phyloP scores from a whole-genome alignment of 2,888 invertebrate genomes.

The Hermaeophaga mercurialis region DNA sequence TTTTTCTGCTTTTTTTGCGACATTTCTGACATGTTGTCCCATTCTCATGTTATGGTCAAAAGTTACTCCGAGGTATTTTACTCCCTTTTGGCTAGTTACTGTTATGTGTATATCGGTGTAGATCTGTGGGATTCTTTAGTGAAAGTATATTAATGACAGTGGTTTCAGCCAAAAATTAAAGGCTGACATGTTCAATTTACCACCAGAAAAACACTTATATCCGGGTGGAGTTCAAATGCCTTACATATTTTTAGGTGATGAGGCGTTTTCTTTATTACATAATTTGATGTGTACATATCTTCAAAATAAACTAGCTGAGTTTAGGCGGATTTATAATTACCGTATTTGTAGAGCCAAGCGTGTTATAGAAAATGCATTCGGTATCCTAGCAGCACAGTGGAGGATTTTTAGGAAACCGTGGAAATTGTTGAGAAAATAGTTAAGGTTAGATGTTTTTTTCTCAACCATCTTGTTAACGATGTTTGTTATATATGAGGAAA shows the following conservation, averaged over 20 bases:
- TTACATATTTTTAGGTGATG: conserved; percentile 27
- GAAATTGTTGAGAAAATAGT: conserved; percentile 23
- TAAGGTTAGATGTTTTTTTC: conserved; percentile 16
- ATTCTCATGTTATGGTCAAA: too few relatives aligned
- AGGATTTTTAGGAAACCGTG: conserved; percentile 19
- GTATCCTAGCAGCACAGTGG: not conserved
- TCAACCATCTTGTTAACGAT: too few relatives aligned
- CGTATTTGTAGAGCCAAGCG: not conserved
- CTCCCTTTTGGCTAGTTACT: too few relatives aligned
- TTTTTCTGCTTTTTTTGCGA: not conserved
- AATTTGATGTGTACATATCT: conserved; percentile 24
- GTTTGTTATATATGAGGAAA: too few relatives aligned
- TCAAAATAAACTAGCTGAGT: conserved; percentile 1
- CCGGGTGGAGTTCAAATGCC: conserved; percentile 16
- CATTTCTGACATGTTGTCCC: too few relatives aligned
- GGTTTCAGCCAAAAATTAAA: conserved; percentile 10
- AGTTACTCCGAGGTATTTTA: too few relatives aligned
- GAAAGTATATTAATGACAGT: conserved; percentile 22
- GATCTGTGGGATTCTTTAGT: conserved; percentile 21
- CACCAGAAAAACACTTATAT: conserved; percentile 16
- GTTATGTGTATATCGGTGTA: conserved; percentile 13
- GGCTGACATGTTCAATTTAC: conserved; percentile 7
- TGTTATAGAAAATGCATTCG: not conserved
- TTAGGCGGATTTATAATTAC: conserved; percentile 38
- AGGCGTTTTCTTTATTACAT: conserved; percentile 14